Percentiles rank a stretch among this genome's conserved stretches.
Evolutionary conservation across 2,888 invertebrate species (phyloP).

Genomic region (Eupithecia insigniata): DNA sequence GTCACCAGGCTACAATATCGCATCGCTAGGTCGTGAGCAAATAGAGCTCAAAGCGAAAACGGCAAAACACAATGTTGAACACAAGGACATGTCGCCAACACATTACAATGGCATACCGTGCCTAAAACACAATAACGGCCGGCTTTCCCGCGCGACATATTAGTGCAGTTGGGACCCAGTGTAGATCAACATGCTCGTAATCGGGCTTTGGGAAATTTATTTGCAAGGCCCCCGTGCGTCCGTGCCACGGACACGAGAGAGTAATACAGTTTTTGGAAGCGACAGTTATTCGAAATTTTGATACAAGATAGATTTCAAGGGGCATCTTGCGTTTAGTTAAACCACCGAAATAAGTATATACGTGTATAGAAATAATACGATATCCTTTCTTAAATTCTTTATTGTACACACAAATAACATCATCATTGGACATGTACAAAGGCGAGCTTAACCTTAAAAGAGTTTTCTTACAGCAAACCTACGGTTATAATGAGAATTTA

Average conservation of each 20-base stretch:
- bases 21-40: not conserved
- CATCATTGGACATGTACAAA: too few species aligned
- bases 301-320: not conserved
- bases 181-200: slow-evolving; percentile 71
- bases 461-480: too few species aligned
- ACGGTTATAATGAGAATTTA: too few species aligned
- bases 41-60: slow-evolving; percentile 10
- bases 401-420: too few species aligned
- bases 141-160: slow-evolving; percentile 68
- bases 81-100: slow-evolving; percentile 12
- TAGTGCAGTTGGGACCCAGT: slow-evolving; percentile 69
- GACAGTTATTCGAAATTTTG: slow-evolving; percentile 4
- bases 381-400: too few species aligned
- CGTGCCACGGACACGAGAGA: slow-evolving; percentile 43
- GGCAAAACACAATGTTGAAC: slow-evolving; percentile 16
- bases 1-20: not conserved
- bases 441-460: too few species aligned
- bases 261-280: slow-evolving; percentile 42
- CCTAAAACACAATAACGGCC: slow-evolving; percentile 47
- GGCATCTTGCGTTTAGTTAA: not conserved
- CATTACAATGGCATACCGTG: slow-evolving; percentile 19
- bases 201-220: slow-evolving; percentile 77
- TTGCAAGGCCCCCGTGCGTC: slow-evolving; percentile 56
- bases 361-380: not conserved
- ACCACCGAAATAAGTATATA: not conserved